Conservation (phyloP, 1,140 invertebrate genomes). For the Solenopsis fugax region DNA sequence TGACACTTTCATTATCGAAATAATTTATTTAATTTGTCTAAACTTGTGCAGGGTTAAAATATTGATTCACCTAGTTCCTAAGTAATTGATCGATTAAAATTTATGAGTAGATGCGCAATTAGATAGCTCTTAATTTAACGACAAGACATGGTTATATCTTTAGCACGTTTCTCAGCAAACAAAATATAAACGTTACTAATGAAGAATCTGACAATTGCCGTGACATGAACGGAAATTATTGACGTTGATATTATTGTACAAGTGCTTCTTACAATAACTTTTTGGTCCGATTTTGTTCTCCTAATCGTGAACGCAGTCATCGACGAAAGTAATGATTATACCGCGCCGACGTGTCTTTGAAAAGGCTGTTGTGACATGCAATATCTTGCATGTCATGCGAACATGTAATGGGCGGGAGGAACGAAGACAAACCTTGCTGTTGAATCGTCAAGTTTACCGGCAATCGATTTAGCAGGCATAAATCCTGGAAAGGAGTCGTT, state of each 20-base stretch:
- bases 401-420: conserved; percentile 2
- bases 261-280: not conserved
- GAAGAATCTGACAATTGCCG: not conserved
- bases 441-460: not conserved
- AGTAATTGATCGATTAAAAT: not conserved
- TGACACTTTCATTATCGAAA: not conserved
- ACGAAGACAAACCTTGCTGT: not conserved
- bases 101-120: not conserved
- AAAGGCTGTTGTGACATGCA: not conserved
- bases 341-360: not conserved
- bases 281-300: not conserved
- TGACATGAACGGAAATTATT: not conserved
- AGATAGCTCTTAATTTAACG: not conserved
- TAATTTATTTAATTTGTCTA: not conserved
- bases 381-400: not conserved
- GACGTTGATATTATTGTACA: not conserved
- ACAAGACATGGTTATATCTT: not conserved
- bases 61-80: not conserved
- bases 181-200: conserved; percentile 6
- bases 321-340: conserved; percentile 1
- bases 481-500: not conserved
- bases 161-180: not conserved
- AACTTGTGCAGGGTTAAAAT: not conserved
- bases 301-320: not conserved
- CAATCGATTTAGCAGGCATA: conserved; percentile 2